These are phyloP conservation scores for Melinaea marsaeus DNA, from an alignment of 2,888 invertebrate species.

Conservation along the genomic window DNA sequence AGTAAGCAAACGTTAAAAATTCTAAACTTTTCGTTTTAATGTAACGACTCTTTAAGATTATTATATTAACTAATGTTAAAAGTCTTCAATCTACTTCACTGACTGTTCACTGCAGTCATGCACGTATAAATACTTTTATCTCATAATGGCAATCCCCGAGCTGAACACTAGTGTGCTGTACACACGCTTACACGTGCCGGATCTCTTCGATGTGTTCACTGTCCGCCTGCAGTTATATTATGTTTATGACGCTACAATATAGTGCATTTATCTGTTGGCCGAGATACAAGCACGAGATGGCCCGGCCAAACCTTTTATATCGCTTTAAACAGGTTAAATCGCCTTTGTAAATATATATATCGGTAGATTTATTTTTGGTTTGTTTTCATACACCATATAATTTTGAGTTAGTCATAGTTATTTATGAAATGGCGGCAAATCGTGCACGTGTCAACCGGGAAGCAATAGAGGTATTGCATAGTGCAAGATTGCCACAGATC, in stretches of 20 bases:
- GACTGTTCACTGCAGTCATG: conserved; percentile 27
- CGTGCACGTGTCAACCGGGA: conserved; percentile 38
- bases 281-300: conserved; percentile 28
- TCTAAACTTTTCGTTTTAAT: too few species aligned
- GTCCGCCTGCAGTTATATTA: conserved; percentile 34
- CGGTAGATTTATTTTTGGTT: conserved; percentile 3
- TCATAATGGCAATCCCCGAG: conserved; percentile 35
- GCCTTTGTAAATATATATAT: conserved; percentile 3
- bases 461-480: conserved; percentile 27
- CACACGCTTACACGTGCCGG: conserved; percentile 48
- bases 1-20: too few species aligned
- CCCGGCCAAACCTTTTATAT: conserved; percentile 21
- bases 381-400: too few species aligned
- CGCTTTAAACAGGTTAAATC: conserved; percentile 16
- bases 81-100: conserved; percentile 24
- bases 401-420: conserved; percentile 24
- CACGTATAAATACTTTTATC: conserved; percentile 33
- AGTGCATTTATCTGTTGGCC: conserved; percentile 36
- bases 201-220: conserved; percentile 39
- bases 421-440: conserved; percentile 26
- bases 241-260: conserved; percentile 37
- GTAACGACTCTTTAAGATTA: neutral
- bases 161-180: conserved; percentile 37
- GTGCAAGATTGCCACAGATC: neutral
- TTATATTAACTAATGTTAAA: conserved; percentile 8